phyloP scores from a whole-genome alignment of 2,113 vertebrate genomes.

The Poeciliopsis retropinna region DNA sequence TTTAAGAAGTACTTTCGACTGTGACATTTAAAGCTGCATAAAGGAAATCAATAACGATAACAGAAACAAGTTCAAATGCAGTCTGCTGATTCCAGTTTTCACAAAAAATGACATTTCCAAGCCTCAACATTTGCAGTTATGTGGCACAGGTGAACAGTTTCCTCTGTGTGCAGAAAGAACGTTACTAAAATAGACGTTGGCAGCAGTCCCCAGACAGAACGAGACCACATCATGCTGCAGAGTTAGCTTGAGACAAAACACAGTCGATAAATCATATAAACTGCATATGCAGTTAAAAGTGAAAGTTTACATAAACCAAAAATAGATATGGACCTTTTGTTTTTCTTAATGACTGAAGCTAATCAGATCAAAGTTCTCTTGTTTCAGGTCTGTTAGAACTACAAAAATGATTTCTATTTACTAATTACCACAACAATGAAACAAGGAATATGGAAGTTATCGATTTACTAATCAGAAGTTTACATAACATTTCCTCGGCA shows the following conservation, averaged over 20 bases:
- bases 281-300: no score
- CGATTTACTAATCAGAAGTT: no score
- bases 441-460: no score
- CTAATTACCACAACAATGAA: no score
- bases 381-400: no score
- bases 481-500: no score
- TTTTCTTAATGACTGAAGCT: no score
- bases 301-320: no score
- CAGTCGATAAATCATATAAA: background rate
- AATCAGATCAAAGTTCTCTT: no score
- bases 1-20: background rate
- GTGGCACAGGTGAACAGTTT: slow-evolving; percentile 16
- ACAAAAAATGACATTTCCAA: slow-evolving; percentile 26
- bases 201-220: slow-evolving; percentile 51
- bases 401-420: no score
- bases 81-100: slow-evolving; percentile 3
- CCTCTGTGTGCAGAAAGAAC: slow-evolving; percentile 34
- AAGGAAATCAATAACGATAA: background rate
- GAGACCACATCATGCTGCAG: slow-evolving; percentile 38
- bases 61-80: background rate
- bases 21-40: background rate
- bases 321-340: no score
- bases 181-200: slow-evolving; percentile 52
- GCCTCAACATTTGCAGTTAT: slow-evolving; percentile 14
- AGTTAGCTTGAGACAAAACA: slow-evolving; percentile 26